Base-by-base conservation (phyloP, 2,113 vertebrate genomes). In the Dipodomys ordii region DNA sequence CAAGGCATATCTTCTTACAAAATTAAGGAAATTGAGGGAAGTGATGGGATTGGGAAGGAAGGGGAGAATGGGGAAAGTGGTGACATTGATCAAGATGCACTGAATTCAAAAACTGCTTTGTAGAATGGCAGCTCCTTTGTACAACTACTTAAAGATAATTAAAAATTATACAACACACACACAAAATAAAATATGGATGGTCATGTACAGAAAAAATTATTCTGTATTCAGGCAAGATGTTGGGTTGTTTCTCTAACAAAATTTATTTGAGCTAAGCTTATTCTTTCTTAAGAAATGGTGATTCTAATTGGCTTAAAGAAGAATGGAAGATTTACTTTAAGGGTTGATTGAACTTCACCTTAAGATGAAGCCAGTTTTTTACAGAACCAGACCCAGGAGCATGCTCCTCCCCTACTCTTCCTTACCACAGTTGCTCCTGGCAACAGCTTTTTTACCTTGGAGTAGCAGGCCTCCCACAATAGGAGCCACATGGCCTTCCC, bases 291-390 rank as follows among this genome's bases (percentile, higher is more conserved):
- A 86, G 46, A 80, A 82, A 15, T 39, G 92, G 76, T 88, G 32
- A 86, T 67, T 80, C 71, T 68, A 27, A 0, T 57, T 83, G 46
- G 7, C 32, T 71, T 73, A 73, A 91, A 27, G 91, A 78, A 90
- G 64, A 93, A 74, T 32, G 20, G 15, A 88, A 28, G 25, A 27
- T 84, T 84, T 93, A 23, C 32, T 90, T 88, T 81, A 57, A 94
- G 39, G 30, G n/a, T 93, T 87, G 64, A 49, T 32, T 82, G 35
- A 81, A 93, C 32, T 27, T 94, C 35, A 81, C n/a, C 15, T 87
- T 49, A 90, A 92, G 39, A 83, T 32, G 65, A 22, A 92, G 68
- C 1, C 35, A 72, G 27, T 32, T 90, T 57, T 60, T 76, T 20
- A 71, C 85, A 87, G 87, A 88, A 85, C 8, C 27, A 62, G 30